Base-by-base conservation (phyloP, 2,888 invertebrate species). In the Drosophila siamana region DNA sequence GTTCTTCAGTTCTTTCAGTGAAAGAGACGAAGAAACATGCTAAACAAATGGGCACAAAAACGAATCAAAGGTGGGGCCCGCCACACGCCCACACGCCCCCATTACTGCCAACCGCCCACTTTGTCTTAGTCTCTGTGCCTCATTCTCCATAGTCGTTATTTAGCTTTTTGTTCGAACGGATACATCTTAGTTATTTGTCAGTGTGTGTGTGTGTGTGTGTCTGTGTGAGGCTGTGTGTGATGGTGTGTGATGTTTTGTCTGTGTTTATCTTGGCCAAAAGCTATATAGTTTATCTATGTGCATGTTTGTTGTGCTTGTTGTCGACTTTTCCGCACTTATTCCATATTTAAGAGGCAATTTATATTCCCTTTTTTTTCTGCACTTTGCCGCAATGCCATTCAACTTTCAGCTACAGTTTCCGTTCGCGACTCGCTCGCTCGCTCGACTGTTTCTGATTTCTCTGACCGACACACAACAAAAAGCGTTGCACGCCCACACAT, bases 341-440 rank as follows among this genome's bases (percentile, higher is more conserved):
- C 82, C 89, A 85, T 87, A 90, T 89, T 91, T 91, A 91, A 91
- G 87, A 89, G 90, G 89, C 91, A 91, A 91, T 91, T 91, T 91
- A 91, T 90, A 91, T 91, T 91, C 91, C 88, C 88, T 91, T 91
- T 83, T 65, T n/a, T 78, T 65, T 60, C 50, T 68, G 60, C 65
- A 72, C 68, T 76, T 65, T 56, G 68, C 60, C 54, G 68, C 80
- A 74, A 76, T 88, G 88, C 78, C 78, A 83, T 88, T 88, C 88
- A 83, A 83, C 87, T 86, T 79, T 83, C 71, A 88, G 88, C 78
- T 86, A 72, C 78, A 86, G 88, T 83, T 88, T 83, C 86, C 83
- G 88, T 69, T 74, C 65, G 69, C 74, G 76, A 46, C 69, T 73
- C 19, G 19, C 19, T 19, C 19, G 63, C 63, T 67, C 57, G 54